These are phyloP conservation scores for crab-eating macaque (Macaca fascicularis) DNA, from an alignment of 2,113 vertebrate genomes.

Conservation along the genomic window DNA sequence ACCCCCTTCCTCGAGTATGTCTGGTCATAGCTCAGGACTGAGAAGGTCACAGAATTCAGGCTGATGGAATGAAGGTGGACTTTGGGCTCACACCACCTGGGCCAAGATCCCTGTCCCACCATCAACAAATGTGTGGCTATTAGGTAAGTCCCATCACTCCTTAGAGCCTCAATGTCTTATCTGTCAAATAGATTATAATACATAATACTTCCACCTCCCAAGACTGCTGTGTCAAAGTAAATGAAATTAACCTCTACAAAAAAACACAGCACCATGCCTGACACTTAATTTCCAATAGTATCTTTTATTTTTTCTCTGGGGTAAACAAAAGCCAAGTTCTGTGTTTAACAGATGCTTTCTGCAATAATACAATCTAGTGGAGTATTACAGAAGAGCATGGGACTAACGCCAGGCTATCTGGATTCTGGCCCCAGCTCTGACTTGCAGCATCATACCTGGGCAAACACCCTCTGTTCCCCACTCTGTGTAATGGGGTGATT, in stretches of 20 bases:
- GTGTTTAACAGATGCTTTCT: not conserved
- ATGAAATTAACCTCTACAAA: not conserved
- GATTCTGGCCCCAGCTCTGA: not conserved
- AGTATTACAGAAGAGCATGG: not conserved
- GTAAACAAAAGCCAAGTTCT: conserved; percentile 7
- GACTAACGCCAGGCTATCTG: not conserved
- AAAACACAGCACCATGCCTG: conserved; percentile 50
- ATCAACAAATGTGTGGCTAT: not conserved
- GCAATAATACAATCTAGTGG: not conserved
- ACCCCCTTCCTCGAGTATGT: not conserved
- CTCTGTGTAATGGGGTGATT: not conserved
- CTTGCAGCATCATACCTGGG: not conserved
- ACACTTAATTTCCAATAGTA: conserved; percentile 9
- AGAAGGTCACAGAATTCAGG: not conserved
- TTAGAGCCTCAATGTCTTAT: not conserved
- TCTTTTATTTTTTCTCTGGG: conserved; percentile 25
- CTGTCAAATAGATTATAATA: not conserved
- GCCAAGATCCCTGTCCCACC: not conserved
- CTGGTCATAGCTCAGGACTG: not conserved
- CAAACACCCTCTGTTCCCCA: not conserved
- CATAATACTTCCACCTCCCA: not conserved
- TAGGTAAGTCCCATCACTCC: not conserved
- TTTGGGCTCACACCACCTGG: not conserved
- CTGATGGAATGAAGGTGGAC: not conserved
- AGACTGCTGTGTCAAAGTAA: conserved; percentile 32